A percentile compares a stretch with the other conserved stretches of the same genome.
Conservation (phyloP, 23 tunicate species). For the Aplidium turbinatum region DNA sequence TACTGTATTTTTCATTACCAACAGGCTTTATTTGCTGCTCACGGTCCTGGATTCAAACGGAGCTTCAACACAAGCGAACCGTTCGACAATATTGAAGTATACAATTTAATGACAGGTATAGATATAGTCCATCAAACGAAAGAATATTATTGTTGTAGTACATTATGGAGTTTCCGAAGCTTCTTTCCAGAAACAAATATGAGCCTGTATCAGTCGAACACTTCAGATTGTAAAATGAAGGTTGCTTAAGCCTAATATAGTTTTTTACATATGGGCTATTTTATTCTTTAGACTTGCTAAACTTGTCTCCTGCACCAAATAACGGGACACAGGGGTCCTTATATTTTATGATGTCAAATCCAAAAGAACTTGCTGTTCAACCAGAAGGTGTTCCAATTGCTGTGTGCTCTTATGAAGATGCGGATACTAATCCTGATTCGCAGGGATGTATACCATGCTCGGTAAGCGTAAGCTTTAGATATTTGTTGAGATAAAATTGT, state of each 20-base stretch:
- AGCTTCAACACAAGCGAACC: constrained; percentile 42
- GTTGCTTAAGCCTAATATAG: not conserved
- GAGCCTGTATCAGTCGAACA: not conserved
- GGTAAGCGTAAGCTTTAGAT: not conserved
- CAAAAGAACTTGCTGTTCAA: not conserved
- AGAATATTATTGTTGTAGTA: no score
- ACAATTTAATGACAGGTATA: constrained; percentile 67
- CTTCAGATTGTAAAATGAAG: not conserved
- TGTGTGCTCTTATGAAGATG: no score
- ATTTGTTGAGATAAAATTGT: no score
- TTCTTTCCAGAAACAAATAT: no score
- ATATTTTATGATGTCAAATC: constrained; percentile 30
- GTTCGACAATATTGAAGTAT: constrained; percentile 59
- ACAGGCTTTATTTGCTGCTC: constrained; percentile 50
- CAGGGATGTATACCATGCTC: not conserved
- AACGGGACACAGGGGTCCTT: constrained; percentile 63
- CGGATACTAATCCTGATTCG: not conserved
- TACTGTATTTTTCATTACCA: no score
- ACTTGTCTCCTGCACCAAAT: constrained; percentile 52
- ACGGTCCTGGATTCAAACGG: constrained; percentile 53
- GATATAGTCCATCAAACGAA: no score
- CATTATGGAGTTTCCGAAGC: no score
- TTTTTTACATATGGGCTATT: no score
- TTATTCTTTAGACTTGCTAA: constrained; percentile 40
- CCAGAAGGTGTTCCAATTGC: no score